Conservation (phyloP, 1,140 invertebrate genomes). For the Oryzaephilus surinamensis region DNA sequence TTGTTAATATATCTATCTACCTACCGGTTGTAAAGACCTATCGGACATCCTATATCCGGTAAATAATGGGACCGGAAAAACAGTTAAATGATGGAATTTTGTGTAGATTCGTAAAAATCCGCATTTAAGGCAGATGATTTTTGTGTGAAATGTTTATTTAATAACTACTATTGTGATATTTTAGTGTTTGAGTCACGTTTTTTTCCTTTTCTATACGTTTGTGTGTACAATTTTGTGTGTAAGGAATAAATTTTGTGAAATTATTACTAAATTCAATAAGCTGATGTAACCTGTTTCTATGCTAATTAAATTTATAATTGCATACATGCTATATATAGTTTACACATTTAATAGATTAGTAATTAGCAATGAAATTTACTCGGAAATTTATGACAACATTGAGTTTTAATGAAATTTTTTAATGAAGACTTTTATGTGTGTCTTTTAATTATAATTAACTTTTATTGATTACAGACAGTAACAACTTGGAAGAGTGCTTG, state of each 20-base stretch:
- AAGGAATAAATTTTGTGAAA: not conserved
- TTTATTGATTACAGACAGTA: slow-evolving; percentile 23
- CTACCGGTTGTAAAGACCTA: slow-evolving; percentile 15
- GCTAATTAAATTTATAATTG: not conserved
- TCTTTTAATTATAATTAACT: not conserved
- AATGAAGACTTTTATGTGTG: no score
- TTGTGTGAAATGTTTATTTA: not conserved
- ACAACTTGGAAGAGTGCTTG: slow-evolving; percentile 22
- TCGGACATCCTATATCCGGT: slow-evolving; percentile 24
- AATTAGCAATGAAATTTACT: no score
- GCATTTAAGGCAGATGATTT: slow-evolving; percentile 3
- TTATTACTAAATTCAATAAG: not conserved
- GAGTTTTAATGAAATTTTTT: no score
- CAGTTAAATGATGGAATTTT: slow-evolving; percentile 20
- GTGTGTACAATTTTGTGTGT: no score
- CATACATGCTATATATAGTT: no score
- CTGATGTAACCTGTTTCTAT: no score
- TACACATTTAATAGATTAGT: no score
- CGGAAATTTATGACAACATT: no score
- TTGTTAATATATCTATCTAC: slow-evolving; percentile 16
- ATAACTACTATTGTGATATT: not conserved
- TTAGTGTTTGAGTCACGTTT: not conserved
- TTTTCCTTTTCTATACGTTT: not conserved
- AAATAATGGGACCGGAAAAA: slow-evolving; percentile 20
- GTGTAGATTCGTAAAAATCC: slow-evolving; percentile 14